Evolutionary conservation across 2,888 invertebrate species (phyloP).

Genomic region (Lacanobia oleracea): DNA sequence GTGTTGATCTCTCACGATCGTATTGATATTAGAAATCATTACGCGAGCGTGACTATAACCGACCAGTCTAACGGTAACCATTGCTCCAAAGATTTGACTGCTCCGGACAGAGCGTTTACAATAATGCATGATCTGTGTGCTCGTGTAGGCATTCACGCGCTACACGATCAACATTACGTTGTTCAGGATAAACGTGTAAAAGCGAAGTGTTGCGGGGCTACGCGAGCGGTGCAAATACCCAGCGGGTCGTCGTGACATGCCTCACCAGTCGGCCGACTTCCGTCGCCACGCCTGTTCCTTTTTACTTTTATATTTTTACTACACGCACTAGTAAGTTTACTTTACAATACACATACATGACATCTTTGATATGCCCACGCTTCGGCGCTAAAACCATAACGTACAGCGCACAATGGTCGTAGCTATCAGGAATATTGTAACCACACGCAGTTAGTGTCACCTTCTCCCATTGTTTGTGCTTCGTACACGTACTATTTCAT

Average conservation of each 20-base stretch:
- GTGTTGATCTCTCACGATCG: conserved; percentile 74
- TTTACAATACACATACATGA: conserved; percentile 62
- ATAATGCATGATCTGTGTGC: conserved; percentile 41
- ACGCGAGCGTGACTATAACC: conserved; percentile 73
- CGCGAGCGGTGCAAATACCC: conserved; percentile 62
- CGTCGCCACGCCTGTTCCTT: conserved; percentile 77
- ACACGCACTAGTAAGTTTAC: conserved; percentile 65
- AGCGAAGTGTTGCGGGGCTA: conserved; percentile 59
- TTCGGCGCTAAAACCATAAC: conserved; percentile 70
- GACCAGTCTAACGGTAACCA: conserved; percentile 68
- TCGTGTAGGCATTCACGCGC: conserved; percentile 33
- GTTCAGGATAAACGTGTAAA: conserved; percentile 53
- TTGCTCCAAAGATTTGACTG: conserved; percentile 57
- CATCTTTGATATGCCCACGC: conserved; percentile 71
- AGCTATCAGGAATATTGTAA: conserved; percentile 71
- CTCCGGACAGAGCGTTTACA: conserved; percentile 48
- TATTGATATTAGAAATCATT: conserved; percentile 80
- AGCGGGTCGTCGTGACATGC: conserved; percentile 71
- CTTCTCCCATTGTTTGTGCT: conserved; percentile 79
- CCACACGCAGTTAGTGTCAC: conserved; percentile 75
- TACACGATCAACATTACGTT: conserved; percentile 45
- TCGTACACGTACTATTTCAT: conserved; percentile 82
- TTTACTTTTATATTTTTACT: conserved; percentile 73
- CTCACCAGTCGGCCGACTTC: conserved; percentile 72
- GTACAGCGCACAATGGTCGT: conserved; percentile 68